phyloP scores from a whole-genome alignment of 2,797 vertebrate species.

The Hirundo rustica region DNA sequence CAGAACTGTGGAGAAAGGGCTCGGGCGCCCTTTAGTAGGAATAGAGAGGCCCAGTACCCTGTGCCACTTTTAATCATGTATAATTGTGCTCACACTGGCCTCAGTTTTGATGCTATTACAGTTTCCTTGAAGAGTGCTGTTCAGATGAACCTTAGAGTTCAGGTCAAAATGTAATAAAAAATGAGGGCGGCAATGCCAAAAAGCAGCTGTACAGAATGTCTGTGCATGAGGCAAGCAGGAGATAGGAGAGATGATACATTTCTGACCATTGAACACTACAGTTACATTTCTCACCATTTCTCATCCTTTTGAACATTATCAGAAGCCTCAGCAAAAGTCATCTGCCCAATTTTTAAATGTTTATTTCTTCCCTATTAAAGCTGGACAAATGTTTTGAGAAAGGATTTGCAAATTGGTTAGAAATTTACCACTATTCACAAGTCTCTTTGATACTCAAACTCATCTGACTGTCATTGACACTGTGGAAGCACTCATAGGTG shows the following conservation, averaged over 20 bases:
- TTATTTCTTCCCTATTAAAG: not conserved
- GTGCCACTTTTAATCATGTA: not conserved
- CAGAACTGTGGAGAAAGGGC: not conserved
- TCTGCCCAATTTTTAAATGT: not conserved
- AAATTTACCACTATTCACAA: not conserved
- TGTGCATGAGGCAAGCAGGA: not conserved
- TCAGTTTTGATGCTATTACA: not conserved
- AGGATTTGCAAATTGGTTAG: not conserved
- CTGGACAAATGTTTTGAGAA: not conserved
- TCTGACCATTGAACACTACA: not conserved
- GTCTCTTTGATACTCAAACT: not conserved
- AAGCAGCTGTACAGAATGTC: not conserved
- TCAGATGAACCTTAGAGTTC: not conserved
- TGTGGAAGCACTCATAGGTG: not conserved
- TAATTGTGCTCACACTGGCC: not conserved
- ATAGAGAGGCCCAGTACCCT: not conserved
- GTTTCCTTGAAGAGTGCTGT: not conserved
- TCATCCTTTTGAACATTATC: not conserved
- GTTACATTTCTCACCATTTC: not conserved
- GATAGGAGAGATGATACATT: not conserved
- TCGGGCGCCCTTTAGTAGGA: rapidly evolving
- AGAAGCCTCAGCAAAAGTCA: not conserved
- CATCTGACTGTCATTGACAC: not conserved
- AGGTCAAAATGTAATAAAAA: not conserved
- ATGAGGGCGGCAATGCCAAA: not conserved